Evolutionary conservation across 2,797 vertebrate genomes (phyloP).

Genomic region (Pangasius macronema): DNA sequence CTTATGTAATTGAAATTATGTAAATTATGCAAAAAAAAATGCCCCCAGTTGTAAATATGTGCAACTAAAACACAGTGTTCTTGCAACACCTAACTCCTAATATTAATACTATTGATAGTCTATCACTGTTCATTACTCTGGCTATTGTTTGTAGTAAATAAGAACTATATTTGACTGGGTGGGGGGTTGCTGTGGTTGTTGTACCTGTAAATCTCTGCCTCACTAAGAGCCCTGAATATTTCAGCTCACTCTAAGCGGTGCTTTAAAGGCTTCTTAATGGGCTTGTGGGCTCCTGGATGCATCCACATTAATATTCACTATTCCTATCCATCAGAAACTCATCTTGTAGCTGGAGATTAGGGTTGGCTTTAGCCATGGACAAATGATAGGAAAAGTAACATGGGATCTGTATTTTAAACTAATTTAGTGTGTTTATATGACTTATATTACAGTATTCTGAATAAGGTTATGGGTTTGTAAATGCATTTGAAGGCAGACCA

Average conservation of each 20-base stretch:
- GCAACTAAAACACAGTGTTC: neutral
- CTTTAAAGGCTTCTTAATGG: slow-evolving; percentile 24
- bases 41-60: neutral
- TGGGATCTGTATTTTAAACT: neutral
- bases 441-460: neutral
- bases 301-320: slow-evolving; percentile 16
- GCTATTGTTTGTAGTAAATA: neutral
- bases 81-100: neutral
- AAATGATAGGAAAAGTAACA: neutral
- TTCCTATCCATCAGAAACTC: neutral
- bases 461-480: neutral
- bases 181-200: neutral
- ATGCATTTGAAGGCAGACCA: neutral
- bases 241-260: neutral
- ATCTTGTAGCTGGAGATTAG: slow-evolving; percentile 11
- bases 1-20: neutral
- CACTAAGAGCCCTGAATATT: neutral
- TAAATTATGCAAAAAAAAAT: neutral
- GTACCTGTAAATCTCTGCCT: slow-evolving; percentile 9
- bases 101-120: neutral
- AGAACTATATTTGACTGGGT: neutral
- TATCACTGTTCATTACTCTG: neutral
- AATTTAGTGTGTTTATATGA: neutral
- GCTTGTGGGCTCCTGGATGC: slow-evolving; percentile 13
- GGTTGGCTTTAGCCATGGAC: slow-evolving; percentile 4